Evolutionary conservation across 2,888 invertebrate species (phyloP), one percentile per base, ranked within the genome.

Genomic region (Drosophila borealis): DNA sequence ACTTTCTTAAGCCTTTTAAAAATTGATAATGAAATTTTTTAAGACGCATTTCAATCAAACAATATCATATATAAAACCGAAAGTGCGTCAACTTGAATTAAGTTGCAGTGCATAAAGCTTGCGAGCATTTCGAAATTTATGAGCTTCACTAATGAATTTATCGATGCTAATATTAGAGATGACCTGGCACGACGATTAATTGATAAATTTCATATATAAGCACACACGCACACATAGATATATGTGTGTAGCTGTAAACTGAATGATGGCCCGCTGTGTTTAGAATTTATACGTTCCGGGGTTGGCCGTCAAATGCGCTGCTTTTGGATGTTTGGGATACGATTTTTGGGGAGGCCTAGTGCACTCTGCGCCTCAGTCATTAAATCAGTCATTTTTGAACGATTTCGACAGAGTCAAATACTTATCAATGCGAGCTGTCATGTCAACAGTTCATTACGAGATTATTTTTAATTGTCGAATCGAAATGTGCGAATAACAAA

Each of bases 161-260:
- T 84, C 72, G 80, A 41, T 36, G 39, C 69, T 74, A 80, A 77
- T 80, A 80, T 77, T 85, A 81, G 74, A 80, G 65, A 64, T 66
- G 78, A 74, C 78, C 65, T 60, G 37, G 46, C 66, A 57, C 29
- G 55, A 59, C 51, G 72, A 80, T 81, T 74, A 83, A 74, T 86
- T 83, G 74, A 69, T 65, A 67, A 62, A 78, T 66, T 64, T 74
- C 67, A 83, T 59, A 73, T 53, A 48, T 25, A 53, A 4, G 56
- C 11, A 51, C 9, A 51, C 14, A 66, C 42, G 10, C 11, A 6
- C 4, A 14, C 10, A 13, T 6, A 17, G 14, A 60, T 25, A 37
- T 13, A 48, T 61, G 34, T 49, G 42, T 56, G 39, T 29, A 37
- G 61, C 60, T 56, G 51, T 74, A 44, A 74, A 48, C 42, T 54